Base-by-base conservation (phyloP, 2,797 vertebrate species). In the Smutsia gigantea region DNA sequence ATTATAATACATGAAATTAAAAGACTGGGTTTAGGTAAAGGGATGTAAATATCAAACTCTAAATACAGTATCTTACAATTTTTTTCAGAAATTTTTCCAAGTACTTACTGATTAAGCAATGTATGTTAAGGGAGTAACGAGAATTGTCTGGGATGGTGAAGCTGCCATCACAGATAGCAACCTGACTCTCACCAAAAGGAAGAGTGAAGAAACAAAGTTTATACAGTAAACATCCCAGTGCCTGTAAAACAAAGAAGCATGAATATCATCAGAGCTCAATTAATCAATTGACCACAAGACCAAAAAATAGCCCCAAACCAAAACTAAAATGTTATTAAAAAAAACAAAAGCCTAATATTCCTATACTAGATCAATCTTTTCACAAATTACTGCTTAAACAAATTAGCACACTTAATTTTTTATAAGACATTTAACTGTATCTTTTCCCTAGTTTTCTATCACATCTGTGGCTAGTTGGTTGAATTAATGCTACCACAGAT, bases 121-220 rank as follows among this genome's bases (percentile, higher is more conserved):
- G 99, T 95, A 99, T 83, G 93, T 99, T 98, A 95, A 98, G 99
- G 79, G 99, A 99, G 98, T 99, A 99, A 31, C 99, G 99, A 69
- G 99, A 99, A 98, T 99, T 99, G 95, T 99, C 99, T 1, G 99
- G 99, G 98, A 99, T 98, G 19, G 99, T 99, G 96, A 99, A 99
- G 98, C 98, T 99, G 97, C 99, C 99, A 5, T 99, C 99, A 66
- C 99, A 99, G 98, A 99, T 99, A 98, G 99, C 99, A 68, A 99
- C 99, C 98, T 99, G 99, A 98, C 99, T 99, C 98, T 99, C 99
- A 98, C 99, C 99, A 97, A 99, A 99, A 79, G 99, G 99, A 98
- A 99, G 99, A 0, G 99, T 97, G 98, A 99, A 99, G 99, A 99
- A 99, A 98, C 99, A 99, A 97, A 99, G 99, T 98, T 99, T 99